Base-by-base conservation (phyloP, 2,888 invertebrate species). In the Temnothorax rugatulus region DNA sequence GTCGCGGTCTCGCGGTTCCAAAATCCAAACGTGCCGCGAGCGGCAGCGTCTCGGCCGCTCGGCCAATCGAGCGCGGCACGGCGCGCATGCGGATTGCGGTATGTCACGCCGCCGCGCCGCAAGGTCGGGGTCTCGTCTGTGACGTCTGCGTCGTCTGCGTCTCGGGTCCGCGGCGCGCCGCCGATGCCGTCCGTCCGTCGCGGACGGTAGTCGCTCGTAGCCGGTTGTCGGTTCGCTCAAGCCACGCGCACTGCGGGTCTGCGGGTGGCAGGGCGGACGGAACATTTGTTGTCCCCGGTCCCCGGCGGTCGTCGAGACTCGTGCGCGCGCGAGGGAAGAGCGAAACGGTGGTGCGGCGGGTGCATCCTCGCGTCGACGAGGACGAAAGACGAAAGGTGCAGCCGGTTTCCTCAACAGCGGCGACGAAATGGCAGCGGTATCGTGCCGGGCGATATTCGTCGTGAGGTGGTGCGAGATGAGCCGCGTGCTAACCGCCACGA, bases 401-500 rank as follows among this genome's bases (percentile, higher is more conserved):
- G 34, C 44, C 34, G 71, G 63, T 63, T 63, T n/a, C 44, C 8
- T 73, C 83, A 63, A 47, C 66, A 29, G 50, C 18, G 47, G 21
- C 82, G 61, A 74, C n/a, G 85, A 74, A 61, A 94, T 94, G 94
- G 93, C 93, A 88, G 69, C 79, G 88, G 92, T 92, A 52, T 92
- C 92, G 87, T 92, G 92, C 87, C 93, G 94, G 69, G 90, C 92
- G 64, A 89, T 93, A 61, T 88, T 90, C 86, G 87, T 93, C 77
- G 89, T 93, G 52, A 90, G 93, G 84, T 91, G 93, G 84, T 91
- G 91, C 87, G 94, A 94, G 85, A 90, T 93, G 81, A 91, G 91
- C 86, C 93, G 94, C 88, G 92, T 92, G 84, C 85, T 94, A 81
- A 90, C 91, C 34, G 91, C 93, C 84, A 89, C 92, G 44, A 91